A percentile compares a stretch with the other conserved stretches of the same genome.
Evolutionary conservation across 2,888 invertebrate genomes (phyloP).

Genomic region (Lepidocyrtoides sp.): DNA sequence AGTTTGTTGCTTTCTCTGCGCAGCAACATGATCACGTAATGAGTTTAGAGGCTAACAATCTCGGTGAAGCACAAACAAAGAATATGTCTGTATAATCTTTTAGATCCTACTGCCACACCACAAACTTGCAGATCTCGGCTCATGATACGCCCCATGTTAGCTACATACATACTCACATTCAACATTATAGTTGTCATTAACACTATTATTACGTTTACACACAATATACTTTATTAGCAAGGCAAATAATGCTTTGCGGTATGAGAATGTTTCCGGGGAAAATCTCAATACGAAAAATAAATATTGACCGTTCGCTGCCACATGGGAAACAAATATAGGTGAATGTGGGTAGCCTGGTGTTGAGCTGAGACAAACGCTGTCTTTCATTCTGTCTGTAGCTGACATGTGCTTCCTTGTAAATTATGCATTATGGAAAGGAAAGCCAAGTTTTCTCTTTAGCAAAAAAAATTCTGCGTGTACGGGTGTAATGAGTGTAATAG

Average conservation of each 20-base stretch:
- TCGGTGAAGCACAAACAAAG: neutral
- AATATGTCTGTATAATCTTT: neutral
- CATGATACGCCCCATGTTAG: neutral
- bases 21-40: constrained; percentile 45
- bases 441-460: neutral
- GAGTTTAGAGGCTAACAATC: constrained; percentile 21
- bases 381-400: too few species aligned
- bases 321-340: neutral
- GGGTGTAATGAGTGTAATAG: too few species aligned
- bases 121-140: neutral
- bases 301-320: neutral
- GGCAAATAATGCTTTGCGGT: neutral
- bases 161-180: neutral
- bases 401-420: too few species aligned
- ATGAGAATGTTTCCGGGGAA: neutral
- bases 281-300: constrained; percentile 2
- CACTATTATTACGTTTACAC: neutral
- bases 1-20: constrained; percentile 11
- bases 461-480: too few species aligned
- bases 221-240: neutral
- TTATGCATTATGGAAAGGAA: too few species aligned
- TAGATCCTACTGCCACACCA: neutral
- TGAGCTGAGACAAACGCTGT: neutral
- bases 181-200: constrained; percentile 15
- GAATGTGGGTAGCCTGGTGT: neutral